Conservation (phyloP, 2,113 vertebrate species). For the Chascanopsetta lugubris region DNA sequence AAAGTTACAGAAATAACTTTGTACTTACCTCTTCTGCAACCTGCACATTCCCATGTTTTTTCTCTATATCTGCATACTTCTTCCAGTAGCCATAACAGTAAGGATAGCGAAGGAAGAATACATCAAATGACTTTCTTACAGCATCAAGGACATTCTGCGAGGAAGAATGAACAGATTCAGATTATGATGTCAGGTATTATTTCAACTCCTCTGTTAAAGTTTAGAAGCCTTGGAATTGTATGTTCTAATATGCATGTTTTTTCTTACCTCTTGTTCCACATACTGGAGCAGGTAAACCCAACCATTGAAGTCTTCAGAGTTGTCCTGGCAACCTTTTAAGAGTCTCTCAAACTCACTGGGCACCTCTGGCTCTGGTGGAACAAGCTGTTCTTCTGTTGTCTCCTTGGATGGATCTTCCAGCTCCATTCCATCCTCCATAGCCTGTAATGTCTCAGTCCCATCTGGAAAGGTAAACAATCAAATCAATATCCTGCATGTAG, state of each 20-base stretch:
- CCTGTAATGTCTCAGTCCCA: constrained; percentile 19
- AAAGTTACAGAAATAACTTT: too few relatives aligned
- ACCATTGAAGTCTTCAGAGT: constrained; percentile 95
- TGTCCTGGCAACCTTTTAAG: constrained; percentile 92
- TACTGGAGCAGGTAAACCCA: constrained; percentile 98
- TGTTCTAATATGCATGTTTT: not conserved
- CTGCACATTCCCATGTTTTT: constrained; percentile 88
- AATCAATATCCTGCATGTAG: not conserved
- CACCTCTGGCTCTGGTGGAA: constrained; percentile 75
- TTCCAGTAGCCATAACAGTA: constrained; percentile 99
- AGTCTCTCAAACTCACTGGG: constrained; percentile 95
- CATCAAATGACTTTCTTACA: constrained; percentile 92
- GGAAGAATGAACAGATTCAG: not conserved
- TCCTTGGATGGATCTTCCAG: constrained; percentile 86
- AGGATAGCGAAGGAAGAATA: constrained; percentile 93
- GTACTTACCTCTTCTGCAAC: constrained; percentile 92
- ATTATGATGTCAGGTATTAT: not conserved
- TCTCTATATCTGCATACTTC: constrained; percentile 97
- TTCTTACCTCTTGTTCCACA: constrained; percentile 95
- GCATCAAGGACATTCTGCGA: constrained; percentile 88
- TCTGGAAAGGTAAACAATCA: constrained; percentile 15
- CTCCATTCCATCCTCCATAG: constrained; percentile 81
- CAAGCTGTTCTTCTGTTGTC: constrained; percentile 51
- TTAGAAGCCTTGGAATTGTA: not conserved
- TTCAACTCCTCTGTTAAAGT: not conserved